A percentile compares a stretch with the other conserved stretches of the same genome.
Conservation (phyloP, 2,888 invertebrate genomes). For the Bellardia pandia region DNA sequence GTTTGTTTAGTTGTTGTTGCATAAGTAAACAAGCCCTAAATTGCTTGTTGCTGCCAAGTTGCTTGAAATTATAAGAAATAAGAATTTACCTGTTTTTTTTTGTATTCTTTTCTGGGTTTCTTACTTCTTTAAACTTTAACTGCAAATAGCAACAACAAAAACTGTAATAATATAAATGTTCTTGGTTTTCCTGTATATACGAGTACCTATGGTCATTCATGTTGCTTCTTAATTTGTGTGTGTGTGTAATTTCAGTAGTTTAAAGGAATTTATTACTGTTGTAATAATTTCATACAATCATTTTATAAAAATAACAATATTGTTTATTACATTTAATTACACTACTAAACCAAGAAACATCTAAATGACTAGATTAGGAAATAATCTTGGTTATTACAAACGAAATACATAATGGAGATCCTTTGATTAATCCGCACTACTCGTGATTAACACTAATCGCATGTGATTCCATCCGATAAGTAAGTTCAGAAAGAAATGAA, state of each 20-base stretch:
- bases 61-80: constrained; percentile 38
- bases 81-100: constrained; percentile 50
- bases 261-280: background rate
- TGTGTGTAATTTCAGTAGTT: background rate
- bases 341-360: no score
- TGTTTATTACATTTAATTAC: no score
- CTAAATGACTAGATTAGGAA: no score
- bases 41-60: constrained; percentile 55
- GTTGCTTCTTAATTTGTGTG: background rate
- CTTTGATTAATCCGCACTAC: no score
- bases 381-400: no score
- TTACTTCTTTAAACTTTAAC: constrained; percentile 40
- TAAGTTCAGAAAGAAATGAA: no score
- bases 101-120: constrained; percentile 3
- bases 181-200: constrained; percentile 45
- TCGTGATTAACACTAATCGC: no score
- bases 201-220: background rate
- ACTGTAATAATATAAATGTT: constrained; percentile 27
- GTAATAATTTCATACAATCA: background rate
- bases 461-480: no score
- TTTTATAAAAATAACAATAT: background rate
- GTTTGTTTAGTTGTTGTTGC: constrained; percentile 46
- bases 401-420: no score
- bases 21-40: constrained; percentile 67
- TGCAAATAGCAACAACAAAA: constrained; percentile 19